A percentile compares a stretch with the other conserved stretches of the same genome.
These are phyloP conservation scores for Todus mexicanus DNA, from an alignment of 2,797 vertebrate genomes.

Conservation along the genomic window DNA sequence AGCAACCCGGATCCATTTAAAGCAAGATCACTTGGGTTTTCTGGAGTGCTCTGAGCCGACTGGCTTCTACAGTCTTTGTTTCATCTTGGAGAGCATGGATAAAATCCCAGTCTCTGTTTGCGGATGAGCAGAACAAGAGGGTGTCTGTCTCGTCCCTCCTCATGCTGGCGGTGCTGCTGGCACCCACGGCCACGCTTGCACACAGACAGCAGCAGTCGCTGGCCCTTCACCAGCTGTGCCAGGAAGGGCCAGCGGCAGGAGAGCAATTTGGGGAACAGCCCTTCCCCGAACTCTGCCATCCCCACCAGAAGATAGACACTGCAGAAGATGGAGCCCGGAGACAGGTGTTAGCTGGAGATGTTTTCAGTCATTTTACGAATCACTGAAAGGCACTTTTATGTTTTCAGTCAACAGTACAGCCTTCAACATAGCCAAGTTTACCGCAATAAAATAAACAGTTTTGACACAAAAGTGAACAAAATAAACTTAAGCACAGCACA, in stretches of 20 bases:
- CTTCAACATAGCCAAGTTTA: neutral
- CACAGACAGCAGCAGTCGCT: neutral
- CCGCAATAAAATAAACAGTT: neutral
- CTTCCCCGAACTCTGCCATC: neutral
- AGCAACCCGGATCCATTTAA: neutral
- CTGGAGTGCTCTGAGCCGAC: neutral
- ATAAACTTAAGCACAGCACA: neutral
- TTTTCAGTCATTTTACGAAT: neutral
- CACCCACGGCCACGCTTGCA: neutral
- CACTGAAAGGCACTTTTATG: neutral
- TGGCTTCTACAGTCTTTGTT: neutral
- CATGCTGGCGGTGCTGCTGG: neutral
- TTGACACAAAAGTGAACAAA: neutral
- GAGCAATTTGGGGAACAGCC: neutral
- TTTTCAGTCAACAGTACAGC: neutral
- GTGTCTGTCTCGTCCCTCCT: neutral
- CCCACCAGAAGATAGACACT: accelerated
- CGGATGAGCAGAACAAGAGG: neutral
- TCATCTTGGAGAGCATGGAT: neutral
- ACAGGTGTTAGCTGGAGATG: neutral
- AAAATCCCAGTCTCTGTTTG: neutral
- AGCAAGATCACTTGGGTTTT: neutral
- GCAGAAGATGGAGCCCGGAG: neutral
- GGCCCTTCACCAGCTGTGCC: neutral
- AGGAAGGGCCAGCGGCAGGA: neutral